Conservation (phyloP, 2,888 invertebrate genomes). For the Marasmarcha lunaedactyla region DNA sequence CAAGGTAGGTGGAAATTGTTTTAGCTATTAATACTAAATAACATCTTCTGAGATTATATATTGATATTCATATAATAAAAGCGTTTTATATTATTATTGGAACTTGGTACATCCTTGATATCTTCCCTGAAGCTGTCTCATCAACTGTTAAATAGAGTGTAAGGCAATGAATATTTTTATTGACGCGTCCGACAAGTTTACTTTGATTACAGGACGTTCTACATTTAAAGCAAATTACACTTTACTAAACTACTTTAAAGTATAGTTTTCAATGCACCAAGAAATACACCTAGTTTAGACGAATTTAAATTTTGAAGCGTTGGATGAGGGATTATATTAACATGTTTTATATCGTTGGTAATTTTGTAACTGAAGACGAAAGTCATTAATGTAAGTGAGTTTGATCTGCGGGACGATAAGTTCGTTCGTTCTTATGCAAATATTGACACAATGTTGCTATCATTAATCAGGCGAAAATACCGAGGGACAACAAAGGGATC, state of each 20-base stretch:
- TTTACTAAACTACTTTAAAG: conserved; percentile 20
- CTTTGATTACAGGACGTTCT: conserved; percentile 9
- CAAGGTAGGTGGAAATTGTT: too few relatives aligned
- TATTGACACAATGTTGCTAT: conserved; percentile 60
- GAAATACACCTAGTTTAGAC: conserved; percentile 8
- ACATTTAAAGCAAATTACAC: conserved; percentile 19
- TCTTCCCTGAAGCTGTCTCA: conserved; percentile 32
- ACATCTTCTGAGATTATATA: too few relatives aligned
- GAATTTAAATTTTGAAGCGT: conserved; percentile 19
- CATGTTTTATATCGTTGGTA: not conserved
- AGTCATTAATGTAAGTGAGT: conserved; percentile 43
- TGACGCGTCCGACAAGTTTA: conserved; percentile 54
- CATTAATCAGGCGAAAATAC: conserved; percentile 58
- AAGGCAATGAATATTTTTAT: conserved; percentile 68
- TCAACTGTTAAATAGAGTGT: conserved; percentile 63
- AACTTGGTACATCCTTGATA: not conserved
- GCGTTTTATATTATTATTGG: too few relatives aligned
- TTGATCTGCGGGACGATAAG: conserved; percentile 51
- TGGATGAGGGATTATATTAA: not conserved
- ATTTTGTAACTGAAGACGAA: conserved; percentile 32
- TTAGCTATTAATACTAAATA: too few relatives aligned
- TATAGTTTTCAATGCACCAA: conserved; percentile 15
- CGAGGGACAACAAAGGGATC: conserved; percentile 34
- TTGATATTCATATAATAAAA: too few relatives aligned
- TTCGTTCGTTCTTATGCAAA: conserved; percentile 65